Evolutionary conservation across 1,140 invertebrate species (phyloP).

Genomic region (Plutomurus gul): DNA sequence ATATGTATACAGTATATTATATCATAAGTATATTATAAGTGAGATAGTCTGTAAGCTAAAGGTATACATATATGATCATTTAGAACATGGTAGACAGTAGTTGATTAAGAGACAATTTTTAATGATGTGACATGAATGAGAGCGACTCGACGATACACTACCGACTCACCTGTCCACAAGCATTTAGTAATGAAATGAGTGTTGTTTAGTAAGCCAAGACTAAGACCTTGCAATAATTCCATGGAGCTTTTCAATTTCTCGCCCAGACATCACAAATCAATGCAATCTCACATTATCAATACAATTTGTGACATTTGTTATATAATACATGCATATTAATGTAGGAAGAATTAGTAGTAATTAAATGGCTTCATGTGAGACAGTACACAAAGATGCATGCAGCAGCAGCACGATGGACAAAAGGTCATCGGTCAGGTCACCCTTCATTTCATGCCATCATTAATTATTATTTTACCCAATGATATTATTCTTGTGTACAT

Average conservation of each 20-base stretch:
- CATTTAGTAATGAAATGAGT: too few relatives aligned
- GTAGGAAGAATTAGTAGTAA: neutral
- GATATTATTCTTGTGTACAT: slow-evolving; percentile 33
- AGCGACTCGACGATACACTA: too few relatives aligned
- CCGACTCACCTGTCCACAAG: too few relatives aligned
- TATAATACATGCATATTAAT: neutral
- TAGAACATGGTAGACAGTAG: neutral
- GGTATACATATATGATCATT: neutral
- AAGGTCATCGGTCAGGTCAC: too few relatives aligned
- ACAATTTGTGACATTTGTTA: neutral
- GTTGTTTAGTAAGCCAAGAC: neutral
- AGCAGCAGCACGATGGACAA: too few relatives aligned
- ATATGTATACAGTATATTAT: too few relatives aligned
- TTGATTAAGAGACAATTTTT: neutral
- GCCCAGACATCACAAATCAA: neutral
- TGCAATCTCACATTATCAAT: neutral
- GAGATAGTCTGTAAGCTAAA: neutral
- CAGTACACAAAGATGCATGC: too few relatives aligned
- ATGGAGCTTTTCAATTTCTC: neutral
- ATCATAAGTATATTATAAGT: too few relatives aligned
- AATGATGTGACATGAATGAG: neutral
- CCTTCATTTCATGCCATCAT: neutral
- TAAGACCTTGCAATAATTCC: neutral
- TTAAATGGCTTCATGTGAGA: too few relatives aligned
- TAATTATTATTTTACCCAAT: slow-evolving; percentile 25